Base-by-base conservation (phyloP, 2,797 vertebrate genomes). In the Margarornis squamiger region DNA sequence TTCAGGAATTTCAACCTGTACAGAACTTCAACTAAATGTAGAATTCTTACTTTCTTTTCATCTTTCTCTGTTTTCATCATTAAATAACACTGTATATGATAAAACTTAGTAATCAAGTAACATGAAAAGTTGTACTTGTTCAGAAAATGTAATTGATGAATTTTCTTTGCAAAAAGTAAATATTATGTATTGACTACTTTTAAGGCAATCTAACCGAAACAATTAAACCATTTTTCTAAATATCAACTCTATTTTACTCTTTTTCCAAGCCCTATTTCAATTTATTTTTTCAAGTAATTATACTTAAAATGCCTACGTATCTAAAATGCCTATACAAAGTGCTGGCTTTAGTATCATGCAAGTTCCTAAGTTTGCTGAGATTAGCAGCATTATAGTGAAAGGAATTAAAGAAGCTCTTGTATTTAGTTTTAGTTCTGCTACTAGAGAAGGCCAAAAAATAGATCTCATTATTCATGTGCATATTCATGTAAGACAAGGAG, bases 401-500 rank as follows among this genome's bases (percentile, higher is more conserved):
- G n/a, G 23, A 88, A 52, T 49, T 34, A 39, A 72, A 73, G 70
- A 86, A 70, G 17, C 6, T 70, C n/a, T 78, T 92, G 23, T n/a
- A 23, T 82, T 91, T 72, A 38, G 82, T 71, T 87, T 88, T 34
- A 78, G 30, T 78, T 84, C 52, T 63, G 30, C 43, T 88, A n/a
- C 59, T 49, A 71, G 9, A 48, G 55, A 84, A 86, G 26, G 34
- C 66, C 8, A 80, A 88, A 94, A 84, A 63, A 6, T 1, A 3
- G 8, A 32, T 81, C 83, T 84, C 51, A 46, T 88, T 91, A 72
- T 75, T 90, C 14, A 58, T 46, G 43, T 0, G 1, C 51, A 59
- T 93, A 85, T 82, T 78, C 86, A 82, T 67, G 23, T 67, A 63
- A 88, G 55, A 86, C 77, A 90, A 94, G 36, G 39, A 94, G 62